These are phyloP conservation scores for Aromia moschata DNA, from an alignment of 2,888 invertebrate genomes.

Conservation along the genomic window DNA sequence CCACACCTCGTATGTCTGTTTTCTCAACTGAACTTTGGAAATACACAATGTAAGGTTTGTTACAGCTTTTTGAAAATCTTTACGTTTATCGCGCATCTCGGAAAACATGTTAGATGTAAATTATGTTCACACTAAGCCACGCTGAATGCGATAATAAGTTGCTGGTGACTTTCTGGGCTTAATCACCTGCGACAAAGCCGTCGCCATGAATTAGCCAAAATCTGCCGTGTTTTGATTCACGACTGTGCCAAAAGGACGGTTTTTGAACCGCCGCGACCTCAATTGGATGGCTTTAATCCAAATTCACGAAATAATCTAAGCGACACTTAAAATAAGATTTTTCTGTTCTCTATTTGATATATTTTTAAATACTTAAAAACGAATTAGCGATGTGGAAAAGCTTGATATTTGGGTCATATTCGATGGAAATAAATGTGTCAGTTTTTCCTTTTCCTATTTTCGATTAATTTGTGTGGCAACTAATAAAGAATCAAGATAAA, in stretches of 20 bases:
- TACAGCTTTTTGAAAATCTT: no score
- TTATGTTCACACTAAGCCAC: no score
- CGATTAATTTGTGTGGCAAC: background rate
- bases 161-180: no score
- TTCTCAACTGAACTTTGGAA: no score
- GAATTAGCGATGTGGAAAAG: constrained; percentile 7
- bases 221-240: constrained; percentile 11
- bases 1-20: no score
- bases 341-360: constrained; percentile 1
- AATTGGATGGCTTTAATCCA: constrained; percentile 22
- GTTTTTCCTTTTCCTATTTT: background rate
- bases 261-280: constrained; percentile 21
- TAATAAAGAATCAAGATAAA: background rate
- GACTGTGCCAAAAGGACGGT: constrained; percentile 11
- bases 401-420: background rate
- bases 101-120: no score
- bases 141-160: no score
- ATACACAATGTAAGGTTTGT: no score
- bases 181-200: no score
- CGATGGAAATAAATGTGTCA: constrained; percentile 1
- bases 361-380: constrained; percentile 20
- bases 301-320: constrained; percentile 17
- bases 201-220: constrained; percentile 7
- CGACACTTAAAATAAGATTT: constrained; percentile 20
- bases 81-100: no score